Evolutionary conservation across 2,888 invertebrate species (phyloP).

Genomic region (Scrobipalpa atriplicella): DNA sequence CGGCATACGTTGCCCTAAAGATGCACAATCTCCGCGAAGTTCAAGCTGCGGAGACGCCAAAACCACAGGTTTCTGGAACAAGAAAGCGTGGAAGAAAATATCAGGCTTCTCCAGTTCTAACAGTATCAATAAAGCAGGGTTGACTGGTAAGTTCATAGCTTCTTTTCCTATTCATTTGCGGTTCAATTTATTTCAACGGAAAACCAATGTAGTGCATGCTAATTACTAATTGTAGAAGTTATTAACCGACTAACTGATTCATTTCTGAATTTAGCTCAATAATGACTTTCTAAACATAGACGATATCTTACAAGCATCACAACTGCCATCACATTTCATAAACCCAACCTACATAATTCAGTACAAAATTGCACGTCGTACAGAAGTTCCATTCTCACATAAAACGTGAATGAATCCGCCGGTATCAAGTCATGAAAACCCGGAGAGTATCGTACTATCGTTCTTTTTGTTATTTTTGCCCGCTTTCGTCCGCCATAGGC

Average conservation of each 20-base stretch:
- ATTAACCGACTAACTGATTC: constrained; percentile 5
- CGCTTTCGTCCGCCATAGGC: constrained; percentile 77
- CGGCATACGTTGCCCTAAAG: constrained; percentile 67
- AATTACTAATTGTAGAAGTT: constrained; percentile 13
- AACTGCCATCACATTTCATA: constrained; percentile 51
- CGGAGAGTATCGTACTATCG: constrained; percentile 56
- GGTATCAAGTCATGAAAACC: constrained; percentile 70
- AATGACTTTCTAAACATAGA: constrained; percentile 35
- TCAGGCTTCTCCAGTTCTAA: constrained; percentile 88
- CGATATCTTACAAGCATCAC: constrained; percentile 45
- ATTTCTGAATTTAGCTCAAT: constrained; percentile 70
- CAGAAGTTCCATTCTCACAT: constrained; percentile 61
- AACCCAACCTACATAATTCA: constrained; percentile 42
- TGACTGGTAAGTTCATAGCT: constrained; percentile 82
- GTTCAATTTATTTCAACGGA: neutral
- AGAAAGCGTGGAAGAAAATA: constrained; percentile 90
- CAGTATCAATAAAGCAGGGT: constrained; percentile 86
- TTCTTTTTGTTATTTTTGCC: constrained; percentile 65
- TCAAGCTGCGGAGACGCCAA: constrained; percentile 78
- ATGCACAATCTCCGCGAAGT: constrained; percentile 70
- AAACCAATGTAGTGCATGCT: constrained; percentile 24
- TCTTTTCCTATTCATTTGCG: constrained; percentile 6
- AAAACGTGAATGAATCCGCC: constrained; percentile 67
- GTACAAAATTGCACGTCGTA: constrained; percentile 52
- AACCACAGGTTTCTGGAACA: constrained; percentile 86